Conservation (phyloP, 2,113 vertebrate species). For the human region GRCh38 chr16:77804501-77805000, state of each 20-base stretch:
- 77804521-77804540: not conserved
- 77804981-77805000: not conserved
- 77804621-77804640: not conserved
- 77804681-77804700: not conserved
- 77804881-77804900: not conserved
- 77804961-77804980: not conserved
- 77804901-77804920: not conserved
- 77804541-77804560: not conserved
- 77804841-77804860: not conserved
- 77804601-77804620: not conserved
- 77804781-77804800: not conserved
- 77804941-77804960: not conserved
- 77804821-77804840: not conserved
- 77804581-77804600: not conserved
- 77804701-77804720: not conserved
- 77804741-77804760: not conserved
- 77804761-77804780: not conserved
- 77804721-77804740: not conserved
- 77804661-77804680: not conserved
- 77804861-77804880: not conserved
- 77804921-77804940: not conserved
- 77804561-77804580: not conserved
- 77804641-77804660: not conserved
- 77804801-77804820: not conserved
- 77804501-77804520: not conserved